These are phyloP conservation scores for Ptychodera flava DNA, from an alignment of 35 echinoderm and acorn worm species.

Conservation along the genomic window DNA sequence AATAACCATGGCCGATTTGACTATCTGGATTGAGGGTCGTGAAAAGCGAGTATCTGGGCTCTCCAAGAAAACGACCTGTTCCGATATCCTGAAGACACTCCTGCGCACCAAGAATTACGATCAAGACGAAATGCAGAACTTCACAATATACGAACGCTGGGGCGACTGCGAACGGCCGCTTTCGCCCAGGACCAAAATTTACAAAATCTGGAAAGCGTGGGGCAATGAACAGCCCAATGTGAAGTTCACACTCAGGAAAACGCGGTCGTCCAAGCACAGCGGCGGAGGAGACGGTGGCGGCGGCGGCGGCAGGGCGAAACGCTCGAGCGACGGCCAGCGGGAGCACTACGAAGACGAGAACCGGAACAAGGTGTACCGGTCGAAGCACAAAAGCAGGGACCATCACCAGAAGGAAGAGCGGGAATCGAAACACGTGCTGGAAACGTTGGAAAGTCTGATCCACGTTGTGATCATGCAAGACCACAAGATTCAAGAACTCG, in stretches of 20 bases:
- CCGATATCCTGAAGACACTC: conserved; percentile 44
- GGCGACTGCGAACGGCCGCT: conserved; percentile 58
- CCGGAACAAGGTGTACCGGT: not conserved
- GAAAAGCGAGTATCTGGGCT: conserved; percentile 55
- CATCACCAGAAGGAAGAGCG: conserved; percentile 2
- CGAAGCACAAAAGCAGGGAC: conserved; percentile 21
- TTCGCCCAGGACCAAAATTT: conserved; percentile 41
- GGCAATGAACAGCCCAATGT: conserved; percentile 54
- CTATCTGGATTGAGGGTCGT: conserved; percentile 50
- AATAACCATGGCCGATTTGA: conserved; percentile 39
- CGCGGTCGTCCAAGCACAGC: not conserved
- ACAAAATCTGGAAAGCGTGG: conserved; percentile 77
- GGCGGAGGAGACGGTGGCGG: not conserved
- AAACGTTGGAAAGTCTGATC: conserved; percentile 23
- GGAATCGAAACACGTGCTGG: not conserved
- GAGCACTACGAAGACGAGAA: conserved; percentile 16
- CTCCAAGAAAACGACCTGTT: conserved; percentile 45
- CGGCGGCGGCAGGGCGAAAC: not conserved
- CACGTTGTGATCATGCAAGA: conserved; percentile 45
- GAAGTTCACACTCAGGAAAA: conserved; percentile 53
- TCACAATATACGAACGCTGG: conserved; percentile 58
- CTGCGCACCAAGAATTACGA: conserved; percentile 34
- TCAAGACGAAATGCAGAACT: conserved; percentile 30
- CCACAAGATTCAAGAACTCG: conserved; percentile 43
- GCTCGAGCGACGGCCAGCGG: not conserved